Evolutionary conservation across 2,797 vertebrate species (phyloP).

Genomic region (Notolepis coatsorum): DNA sequence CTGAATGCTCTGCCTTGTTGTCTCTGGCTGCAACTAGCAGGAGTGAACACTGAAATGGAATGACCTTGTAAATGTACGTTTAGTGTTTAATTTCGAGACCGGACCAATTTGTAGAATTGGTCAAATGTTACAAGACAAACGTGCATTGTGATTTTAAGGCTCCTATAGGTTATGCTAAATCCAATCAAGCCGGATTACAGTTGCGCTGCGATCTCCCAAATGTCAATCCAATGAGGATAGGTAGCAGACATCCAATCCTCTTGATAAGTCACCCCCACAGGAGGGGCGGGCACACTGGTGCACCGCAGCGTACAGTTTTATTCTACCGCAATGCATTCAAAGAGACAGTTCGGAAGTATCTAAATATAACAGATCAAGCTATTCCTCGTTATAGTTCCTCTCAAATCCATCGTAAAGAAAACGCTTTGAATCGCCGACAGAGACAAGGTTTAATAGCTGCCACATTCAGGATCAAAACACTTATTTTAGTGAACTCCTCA

Average conservation of each 20-base stretch:
- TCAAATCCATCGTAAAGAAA: slow-evolving; percentile 51
- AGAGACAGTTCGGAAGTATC: slow-evolving; percentile 32
- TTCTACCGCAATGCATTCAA: slow-evolving; percentile 26
- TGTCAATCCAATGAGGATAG: slow-evolving; percentile 40
- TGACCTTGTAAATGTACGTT: slow-evolving; percentile 44
- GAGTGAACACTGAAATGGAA: slow-evolving; percentile 40
- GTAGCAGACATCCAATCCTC: slow-evolving; percentile 44
- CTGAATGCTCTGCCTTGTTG: background rate
- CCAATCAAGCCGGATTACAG: slow-evolving; percentile 51
- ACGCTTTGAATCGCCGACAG: slow-evolving; percentile 53
- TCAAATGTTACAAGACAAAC: slow-evolving; percentile 46
- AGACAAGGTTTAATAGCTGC: slow-evolving; percentile 62
- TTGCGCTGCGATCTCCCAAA: slow-evolving; percentile 29
- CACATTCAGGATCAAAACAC: slow-evolving; percentile 63
- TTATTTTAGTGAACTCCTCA: slow-evolving; percentile 63
- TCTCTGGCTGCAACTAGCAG: background rate
- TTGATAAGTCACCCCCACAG: slow-evolving; percentile 10
- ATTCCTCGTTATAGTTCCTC: slow-evolving; percentile 36
- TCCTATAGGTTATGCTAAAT: slow-evolving; percentile 39
- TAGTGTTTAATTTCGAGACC: too few species aligned
- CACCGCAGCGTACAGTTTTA: background rate
- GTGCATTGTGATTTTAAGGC: slow-evolving; percentile 16
- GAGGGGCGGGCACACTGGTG: too few species aligned
- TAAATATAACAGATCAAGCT: slow-evolving; percentile 56
- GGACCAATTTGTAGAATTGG: slow-evolving; percentile 36